Evolutionary conservation across 2,888 invertebrate species (phyloP).

Genomic region (Drosophila bunnanda): DNA sequence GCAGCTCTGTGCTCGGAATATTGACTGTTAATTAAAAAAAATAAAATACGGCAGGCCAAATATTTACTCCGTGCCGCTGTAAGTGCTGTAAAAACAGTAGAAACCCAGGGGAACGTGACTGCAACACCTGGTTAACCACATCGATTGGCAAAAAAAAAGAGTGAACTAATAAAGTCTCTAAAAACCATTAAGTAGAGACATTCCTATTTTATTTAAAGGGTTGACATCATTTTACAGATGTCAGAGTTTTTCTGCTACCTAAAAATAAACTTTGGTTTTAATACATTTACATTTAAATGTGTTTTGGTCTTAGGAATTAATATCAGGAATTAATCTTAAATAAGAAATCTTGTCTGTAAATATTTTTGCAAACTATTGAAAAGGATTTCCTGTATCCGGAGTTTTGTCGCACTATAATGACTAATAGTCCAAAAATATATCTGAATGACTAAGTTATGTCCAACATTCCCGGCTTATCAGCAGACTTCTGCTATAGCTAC

Average conservation of each 20-base stretch:
- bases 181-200: background rate
- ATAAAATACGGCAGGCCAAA: constrained; percentile 40
- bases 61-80: constrained; percentile 48
- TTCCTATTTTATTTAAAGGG: background rate
- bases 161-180: background rate
- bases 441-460: constrained; percentile 26
- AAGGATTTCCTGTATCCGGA: constrained; percentile 19
- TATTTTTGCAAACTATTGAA: background rate
- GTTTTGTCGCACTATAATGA: background rate
- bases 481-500: background rate
- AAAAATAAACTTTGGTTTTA: no score
- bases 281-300: no score
- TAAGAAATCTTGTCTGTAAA: background rate
- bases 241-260: no score
- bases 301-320: no score
- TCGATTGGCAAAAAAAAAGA: background rate
- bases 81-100: constrained; percentile 58
- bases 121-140: constrained; percentile 35
- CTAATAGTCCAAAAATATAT: constrained; percentile 12
- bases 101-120: constrained; percentile 22
- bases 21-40: constrained; percentile 70
- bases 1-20: constrained; percentile 36
- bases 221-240: background rate
- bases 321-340: no score
- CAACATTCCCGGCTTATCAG: constrained; percentile 45